phyloP scores from a whole-genome alignment of 2,888 invertebrate species.

The Priocnemis perturbator region DNA sequence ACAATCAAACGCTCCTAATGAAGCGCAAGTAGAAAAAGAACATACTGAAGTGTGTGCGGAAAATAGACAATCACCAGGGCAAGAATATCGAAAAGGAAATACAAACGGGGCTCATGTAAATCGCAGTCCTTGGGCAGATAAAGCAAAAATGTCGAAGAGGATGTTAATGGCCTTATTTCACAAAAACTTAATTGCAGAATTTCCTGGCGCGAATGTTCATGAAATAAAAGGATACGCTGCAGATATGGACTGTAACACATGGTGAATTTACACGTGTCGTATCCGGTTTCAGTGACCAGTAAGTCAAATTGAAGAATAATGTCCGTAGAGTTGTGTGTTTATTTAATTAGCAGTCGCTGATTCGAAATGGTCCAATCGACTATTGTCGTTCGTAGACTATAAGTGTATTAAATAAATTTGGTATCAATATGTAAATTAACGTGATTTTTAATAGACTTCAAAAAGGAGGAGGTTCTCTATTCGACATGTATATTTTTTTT shows the following conservation, averaged over 20 bases:
- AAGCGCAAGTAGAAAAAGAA: conserved; percentile 10
- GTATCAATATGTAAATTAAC: too few relatives aligned
- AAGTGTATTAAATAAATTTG: too few relatives aligned
- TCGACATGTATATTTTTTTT: too few relatives aligned
- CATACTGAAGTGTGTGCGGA: conserved; percentile 5
- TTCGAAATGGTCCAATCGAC: too few relatives aligned
- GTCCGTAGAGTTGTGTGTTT: too few relatives aligned
- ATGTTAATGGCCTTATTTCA: conserved; percentile 62
- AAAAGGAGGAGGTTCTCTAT: too few relatives aligned
- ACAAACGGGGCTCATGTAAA: neutral
- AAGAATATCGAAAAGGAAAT: neutral
- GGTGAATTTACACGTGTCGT: neutral
- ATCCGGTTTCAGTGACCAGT: too few relatives aligned
- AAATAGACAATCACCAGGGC: neutral
- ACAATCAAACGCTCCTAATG: neutral
- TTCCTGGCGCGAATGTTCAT: conserved; percentile 68
- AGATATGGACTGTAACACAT: conserved; percentile 16
- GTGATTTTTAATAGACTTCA: too few relatives aligned
- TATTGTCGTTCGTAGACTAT: too few relatives aligned
- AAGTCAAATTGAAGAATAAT: too few relatives aligned
- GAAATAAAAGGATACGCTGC: conserved; percentile 68
- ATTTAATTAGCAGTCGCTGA: too few relatives aligned
- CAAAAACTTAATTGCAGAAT: conserved; percentile 58
- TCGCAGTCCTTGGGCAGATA: conserved; percentile 34
- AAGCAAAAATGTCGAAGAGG: conserved; percentile 51